Evolutionary conservation across 2,888 invertebrate species (phyloP).

Genomic region (Sialis lutaria): DNA sequence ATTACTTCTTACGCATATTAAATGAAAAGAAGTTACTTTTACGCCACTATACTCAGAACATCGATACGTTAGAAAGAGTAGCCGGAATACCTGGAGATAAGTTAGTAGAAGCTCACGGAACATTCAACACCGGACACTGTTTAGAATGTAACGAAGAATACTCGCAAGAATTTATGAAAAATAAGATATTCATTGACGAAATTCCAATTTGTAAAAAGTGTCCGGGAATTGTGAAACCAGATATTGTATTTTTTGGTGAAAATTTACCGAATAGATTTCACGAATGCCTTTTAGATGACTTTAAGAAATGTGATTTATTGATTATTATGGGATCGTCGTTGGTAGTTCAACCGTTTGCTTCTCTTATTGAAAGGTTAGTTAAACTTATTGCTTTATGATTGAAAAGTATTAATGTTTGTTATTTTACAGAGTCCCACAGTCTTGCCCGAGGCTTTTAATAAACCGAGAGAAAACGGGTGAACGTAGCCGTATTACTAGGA

Average conservation of each 20-base stretch:
- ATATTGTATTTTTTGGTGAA: constrained; percentile 94
- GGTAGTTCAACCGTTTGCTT: constrained; percentile 88
- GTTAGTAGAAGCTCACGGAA: constrained; percentile 89
- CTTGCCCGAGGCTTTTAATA: constrained; percentile 68
- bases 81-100: constrained; percentile 71
- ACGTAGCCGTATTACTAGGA: constrained; percentile 19
- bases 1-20: constrained; percentile 77
- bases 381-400: not conserved
- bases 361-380: constrained; percentile 58
- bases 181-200: constrained; percentile 49
- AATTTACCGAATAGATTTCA: constrained; percentile 67
- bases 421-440: constrained; percentile 37
- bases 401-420: not conserved
- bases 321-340: constrained; percentile 92
- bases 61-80: constrained; percentile 79
- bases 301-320: constrained; percentile 72
- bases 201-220: constrained; percentile 61
- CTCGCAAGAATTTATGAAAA: constrained; percentile 72
- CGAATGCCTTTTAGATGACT: constrained; percentile 48
- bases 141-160: constrained; percentile 55
- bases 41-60: constrained; percentile 78
- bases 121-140: constrained; percentile 79
- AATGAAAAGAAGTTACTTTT: constrained; percentile 62
- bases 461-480: constrained; percentile 64
- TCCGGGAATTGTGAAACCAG: constrained; percentile 74